A percentile compares a stretch with the other conserved stretches of the same genome.
Conservation (phyloP, 2,888 invertebrate genomes). For the Leptinotarsa tumamoca region DNA sequence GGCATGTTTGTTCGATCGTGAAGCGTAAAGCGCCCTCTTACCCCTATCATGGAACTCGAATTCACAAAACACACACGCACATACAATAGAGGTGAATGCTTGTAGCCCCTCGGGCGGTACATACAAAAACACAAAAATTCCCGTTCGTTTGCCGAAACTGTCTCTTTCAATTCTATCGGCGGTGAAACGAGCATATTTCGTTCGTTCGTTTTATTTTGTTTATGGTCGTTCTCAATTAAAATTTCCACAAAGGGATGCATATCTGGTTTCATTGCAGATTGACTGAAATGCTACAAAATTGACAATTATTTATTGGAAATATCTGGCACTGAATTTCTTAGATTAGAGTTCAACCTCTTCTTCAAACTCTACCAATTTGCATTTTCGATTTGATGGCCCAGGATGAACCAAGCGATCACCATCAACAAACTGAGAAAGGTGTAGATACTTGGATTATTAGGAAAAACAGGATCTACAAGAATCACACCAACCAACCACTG, state of each 20-base stretch:
- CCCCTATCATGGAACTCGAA: conserved; percentile 38
- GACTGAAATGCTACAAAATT: background rate
- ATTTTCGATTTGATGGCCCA: no score
- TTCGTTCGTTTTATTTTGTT: conserved; percentile 10
- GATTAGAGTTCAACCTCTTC: no score
- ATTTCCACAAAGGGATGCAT: background rate
- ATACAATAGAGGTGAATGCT: conserved; percentile 32
- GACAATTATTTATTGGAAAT: no score
- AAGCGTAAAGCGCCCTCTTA: conserved; percentile 26
- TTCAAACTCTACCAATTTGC: no score
- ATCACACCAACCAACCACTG: no score
- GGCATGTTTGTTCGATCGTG: conserved; percentile 39
- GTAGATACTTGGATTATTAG: no score
- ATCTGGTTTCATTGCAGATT: background rate
- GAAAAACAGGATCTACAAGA: no score
- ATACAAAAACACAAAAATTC: conserved; percentile 36
- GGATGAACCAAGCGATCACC: no score
- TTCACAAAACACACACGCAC: conserved; percentile 36
- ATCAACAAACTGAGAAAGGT: no score
- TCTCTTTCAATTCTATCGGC: conserved; percentile 28
- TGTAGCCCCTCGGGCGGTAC: conserved; percentile 36
- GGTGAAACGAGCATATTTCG: conserved; percentile 7
- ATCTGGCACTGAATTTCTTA: no score
- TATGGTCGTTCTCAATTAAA: background rate
- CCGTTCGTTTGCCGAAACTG: conserved; percentile 34